Evolutionary conservation across 2,113 vertebrate genomes (phyloP), one percentile per base, ranked within the genome.

Genomic region (Dasyprocta punctata): DNA sequence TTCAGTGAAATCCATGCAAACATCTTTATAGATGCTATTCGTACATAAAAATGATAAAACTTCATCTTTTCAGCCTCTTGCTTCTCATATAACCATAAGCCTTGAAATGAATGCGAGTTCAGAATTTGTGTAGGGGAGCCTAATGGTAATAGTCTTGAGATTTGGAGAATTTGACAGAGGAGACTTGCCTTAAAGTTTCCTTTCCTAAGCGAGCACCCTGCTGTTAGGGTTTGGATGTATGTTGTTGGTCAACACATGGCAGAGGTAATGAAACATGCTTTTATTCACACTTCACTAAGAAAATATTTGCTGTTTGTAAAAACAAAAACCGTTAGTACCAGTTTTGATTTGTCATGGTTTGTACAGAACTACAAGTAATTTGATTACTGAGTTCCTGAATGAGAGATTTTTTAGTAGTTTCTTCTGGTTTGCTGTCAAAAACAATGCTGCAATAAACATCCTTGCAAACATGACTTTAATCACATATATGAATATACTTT

Each of bases 371-470:
- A 58, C 24, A 92, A 58, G 12, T 89, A n/a, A 86, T 94, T 86
- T 80, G 63, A 80, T 16, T 94, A 20, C 3, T 16, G 14, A 61
- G 33, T 80, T 47, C 60, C 49, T 75, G 65, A 89, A 60, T 77
- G 24, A 90, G 60, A 92, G 16, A 54, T 52, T 82, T 81, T 94
- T 78, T 61, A 65, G 63, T 41, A 65, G 28, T 47, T 88, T n/a
- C 54, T 81, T 63, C 30, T 84, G 28, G 81, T 90, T 95, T 94
- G 3, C 26, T 86, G 22, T 87, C 82, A 60, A 94, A 96, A 94
- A 47, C 0, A 38, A 26, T 56, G 33, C 52, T 94, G 38, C 26
- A 90, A 4, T 69, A 77, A 44, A 81, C 7, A 58, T 67, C 36
- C 36, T 92, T 89, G 8, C 20, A 89, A 92, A 80, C 4, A 38